Base-by-base conservation (phyloP, 2,113 vertebrate genomes). In the Anoura caudifer region DNA sequence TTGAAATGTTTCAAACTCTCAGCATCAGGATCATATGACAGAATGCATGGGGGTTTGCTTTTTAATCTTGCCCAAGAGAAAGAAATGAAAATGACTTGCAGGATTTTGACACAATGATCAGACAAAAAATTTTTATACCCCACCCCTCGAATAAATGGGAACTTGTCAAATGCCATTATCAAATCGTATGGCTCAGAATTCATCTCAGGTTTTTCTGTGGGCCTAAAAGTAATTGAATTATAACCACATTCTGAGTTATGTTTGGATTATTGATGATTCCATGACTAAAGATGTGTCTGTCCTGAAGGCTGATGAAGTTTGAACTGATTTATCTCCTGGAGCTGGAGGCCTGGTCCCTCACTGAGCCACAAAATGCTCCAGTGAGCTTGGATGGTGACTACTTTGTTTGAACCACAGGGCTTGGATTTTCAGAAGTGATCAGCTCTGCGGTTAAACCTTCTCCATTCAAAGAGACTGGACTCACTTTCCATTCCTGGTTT, bases 11-110 rank as follows among this genome's bases (percentile, higher is more conserved):
- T 97, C 87, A 38, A 94, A 95, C 63, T 61, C 75, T 97, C 79
- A 95, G 83, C 94, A 92, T 91, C 67, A 85, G 28, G 22, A 92
- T 77, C 82, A 33, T 72, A 90, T 91, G 96, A 96, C 88, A 91
- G 43, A 96, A 96, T 50, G 82, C n/a, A 61, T 2, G 87, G 50
- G 95, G 95, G 33, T 93, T 96, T 96, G 94, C 76, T 95, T 91
- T 97, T 97, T 92, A 95, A 96, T 96, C 82, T 97, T 96, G n/a
- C 67, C 94, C 91, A 50, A 94, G 85, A 98, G 92, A 92, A 95
- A 94, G 95, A 98, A 98, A 98, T 83, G 28, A 91, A 97, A 98
- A 94, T 96, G 97, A 97, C 9, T 83, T 89, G 45, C 47, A 56
- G 95, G 89, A 90, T 98, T 97, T 93, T 91, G 85, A 97, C 87